These are phyloP conservation scores for Origma solitaria DNA, from an alignment of 2,113 vertebrate genomes.

Conservation along the genomic window DNA sequence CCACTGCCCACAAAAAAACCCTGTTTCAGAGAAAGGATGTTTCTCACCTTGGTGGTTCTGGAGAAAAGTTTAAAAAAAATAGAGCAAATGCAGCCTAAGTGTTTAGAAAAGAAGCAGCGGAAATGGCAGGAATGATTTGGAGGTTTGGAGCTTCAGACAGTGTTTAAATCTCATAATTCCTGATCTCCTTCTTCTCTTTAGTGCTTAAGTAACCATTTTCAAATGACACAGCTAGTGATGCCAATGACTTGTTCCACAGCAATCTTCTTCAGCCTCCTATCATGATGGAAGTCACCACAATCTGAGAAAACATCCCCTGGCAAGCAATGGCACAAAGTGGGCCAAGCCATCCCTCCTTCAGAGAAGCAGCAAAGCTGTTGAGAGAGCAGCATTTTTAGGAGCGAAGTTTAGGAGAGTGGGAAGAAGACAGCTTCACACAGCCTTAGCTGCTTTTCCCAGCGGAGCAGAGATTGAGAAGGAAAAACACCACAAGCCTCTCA, in stretches of 20 bases:
- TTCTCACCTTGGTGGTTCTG: not conserved
- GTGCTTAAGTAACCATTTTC: not conserved
- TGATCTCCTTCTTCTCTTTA: not conserved
- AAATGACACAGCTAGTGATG: not conserved
- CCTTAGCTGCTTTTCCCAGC: slow-evolving; percentile 12
- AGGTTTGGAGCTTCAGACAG: not conserved
- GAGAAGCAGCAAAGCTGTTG: not conserved
- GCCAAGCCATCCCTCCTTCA: not conserved
- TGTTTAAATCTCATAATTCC: not conserved
- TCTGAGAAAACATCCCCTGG: not conserved
- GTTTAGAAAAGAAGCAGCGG: not conserved
- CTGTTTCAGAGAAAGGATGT: not conserved
- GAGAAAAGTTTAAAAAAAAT: not conserved
- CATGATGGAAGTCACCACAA: not conserved
- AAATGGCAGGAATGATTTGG: not conserved
- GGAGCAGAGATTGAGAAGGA: not conserved
- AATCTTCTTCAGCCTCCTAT: not conserved
- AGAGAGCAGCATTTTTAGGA: slow-evolving; percentile 18
- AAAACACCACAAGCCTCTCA: slow-evolving; percentile 42
- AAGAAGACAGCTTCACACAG: slow-evolving; percentile 23
- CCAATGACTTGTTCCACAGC: not conserved
- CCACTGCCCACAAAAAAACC: not conserved
- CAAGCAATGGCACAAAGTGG: not conserved
- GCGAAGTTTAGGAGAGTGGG: not conserved
- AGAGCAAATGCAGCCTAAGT: not conserved